Evolutionary conservation across 2,888 invertebrate genomes (phyloP).

Genomic region (Fragum fragum): DNA sequence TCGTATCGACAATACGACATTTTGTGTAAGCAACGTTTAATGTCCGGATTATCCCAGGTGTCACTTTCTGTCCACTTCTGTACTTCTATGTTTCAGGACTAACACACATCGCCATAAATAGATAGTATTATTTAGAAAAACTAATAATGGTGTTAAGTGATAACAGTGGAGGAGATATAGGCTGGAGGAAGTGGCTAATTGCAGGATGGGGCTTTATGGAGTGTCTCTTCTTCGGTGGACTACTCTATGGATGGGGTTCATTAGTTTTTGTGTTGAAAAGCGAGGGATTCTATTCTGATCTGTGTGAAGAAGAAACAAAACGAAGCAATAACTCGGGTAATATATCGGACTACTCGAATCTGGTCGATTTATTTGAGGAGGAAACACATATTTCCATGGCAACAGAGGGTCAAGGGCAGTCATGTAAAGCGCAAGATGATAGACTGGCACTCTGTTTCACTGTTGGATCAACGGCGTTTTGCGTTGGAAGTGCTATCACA

Average conservation of each 20-base stretch:
- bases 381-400: slow-evolving; percentile 21
- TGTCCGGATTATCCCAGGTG: too few species aligned
- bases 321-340: neutral
- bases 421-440: slow-evolving; percentile 71
- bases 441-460: slow-evolving; percentile 76
- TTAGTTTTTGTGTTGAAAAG: slow-evolving; percentile 75
- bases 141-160: slow-evolving; percentile 64
- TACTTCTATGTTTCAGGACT: too few species aligned
- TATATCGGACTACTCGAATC: neutral
- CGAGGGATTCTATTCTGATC: slow-evolving; percentile 73
- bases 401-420: neutral
- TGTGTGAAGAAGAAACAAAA: slow-evolving; percentile 32
- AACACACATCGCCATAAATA: too few species aligned
- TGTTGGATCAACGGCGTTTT: slow-evolving; percentile 73
- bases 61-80: too few species aligned
- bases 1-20: too few species aligned
- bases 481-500: slow-evolving; percentile 75
- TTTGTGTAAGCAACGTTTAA: too few species aligned
- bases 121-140: too few species aligned
- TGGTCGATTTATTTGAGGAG: neutral
- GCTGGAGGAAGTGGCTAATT: slow-evolving; percentile 65
- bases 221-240: slow-evolving; percentile 77
- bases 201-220: slow-evolving; percentile 77
- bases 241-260: slow-evolving; percentile 79
- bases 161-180: slow-evolving; percentile 46